These are phyloP conservation scores for Cephus nigrinus DNA, from an alignment of 2,888 invertebrate species.

Conservation along the genomic window DNA sequence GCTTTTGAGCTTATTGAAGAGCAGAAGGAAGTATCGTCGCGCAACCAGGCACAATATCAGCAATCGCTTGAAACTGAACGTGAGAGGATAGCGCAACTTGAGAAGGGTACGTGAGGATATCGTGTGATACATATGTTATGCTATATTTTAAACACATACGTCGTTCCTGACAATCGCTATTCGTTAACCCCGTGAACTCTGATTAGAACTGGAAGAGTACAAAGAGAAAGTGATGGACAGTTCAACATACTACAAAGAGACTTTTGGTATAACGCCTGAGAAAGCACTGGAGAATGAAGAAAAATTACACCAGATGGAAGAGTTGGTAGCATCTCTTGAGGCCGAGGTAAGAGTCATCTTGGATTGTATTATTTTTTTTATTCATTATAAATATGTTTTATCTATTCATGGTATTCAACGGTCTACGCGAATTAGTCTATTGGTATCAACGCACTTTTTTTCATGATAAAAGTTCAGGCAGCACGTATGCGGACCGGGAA, in stretches of 20 bases:
- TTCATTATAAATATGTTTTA: background rate
- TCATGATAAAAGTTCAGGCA: background rate
- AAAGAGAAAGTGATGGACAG: conserved; percentile 46
- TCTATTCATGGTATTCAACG: background rate
- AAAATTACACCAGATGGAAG: conserved; percentile 57
- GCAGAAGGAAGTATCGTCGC: conserved; percentile 68
- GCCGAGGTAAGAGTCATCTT: conserved; percentile 47
- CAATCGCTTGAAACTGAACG: conserved; percentile 53
- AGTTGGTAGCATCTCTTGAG: conserved; percentile 57
- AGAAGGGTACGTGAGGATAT: conserved; percentile 44
- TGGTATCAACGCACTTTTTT: background rate
- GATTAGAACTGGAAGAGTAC: conserved; percentile 48
- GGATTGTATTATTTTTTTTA: background rate
- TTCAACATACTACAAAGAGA: conserved; percentile 53
- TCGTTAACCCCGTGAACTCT: background rate
- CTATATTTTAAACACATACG: background rate
- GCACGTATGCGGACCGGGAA: background rate
- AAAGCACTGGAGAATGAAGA: conserved; percentile 55
- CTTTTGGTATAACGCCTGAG: conserved; percentile 57
- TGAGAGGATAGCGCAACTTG: conserved; percentile 49
- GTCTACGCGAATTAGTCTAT: background rate
- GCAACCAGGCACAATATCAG: conserved; percentile 53
- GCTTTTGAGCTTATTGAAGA: conserved; percentile 82
- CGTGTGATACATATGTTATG: background rate
- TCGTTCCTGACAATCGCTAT: background rate